Evolutionary conservation across 1,140 invertebrate genomes (phyloP), one percentile per base, ranked within the genome.

Genomic region (Holcopasites calliopsidis): DNA sequence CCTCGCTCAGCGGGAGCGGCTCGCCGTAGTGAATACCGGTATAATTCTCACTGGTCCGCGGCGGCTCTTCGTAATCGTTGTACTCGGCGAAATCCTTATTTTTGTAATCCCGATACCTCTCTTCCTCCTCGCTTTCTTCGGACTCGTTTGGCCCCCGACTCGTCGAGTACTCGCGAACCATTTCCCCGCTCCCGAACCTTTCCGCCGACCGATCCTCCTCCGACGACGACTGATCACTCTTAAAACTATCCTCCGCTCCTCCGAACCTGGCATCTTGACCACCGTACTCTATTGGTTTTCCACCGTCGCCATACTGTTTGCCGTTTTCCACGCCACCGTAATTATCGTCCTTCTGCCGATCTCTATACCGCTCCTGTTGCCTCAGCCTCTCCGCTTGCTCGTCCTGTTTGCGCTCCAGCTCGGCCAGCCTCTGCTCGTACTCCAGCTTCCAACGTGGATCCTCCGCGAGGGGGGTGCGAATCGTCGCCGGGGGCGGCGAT

Each of bases 371-470:
- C 31, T 89, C 79, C 18, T 85, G 60, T 7, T 86, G 71, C 2
- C 73, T 81, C 11, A 87, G 49, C 26, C 62, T 82, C 26, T 82
- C 70, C 0, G 83, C 76, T 1, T 81, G 60, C 3, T 83, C 72
- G 11, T 88, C 79, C 16, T 82, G 86, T 7, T 87, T 84, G 2
- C 65, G 84, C 18, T 84, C 86, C 31, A 86, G 52, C 5, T 88
- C 75, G 0, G 69, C 28, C 0, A 84, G 23, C 52, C 80, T 71
- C 0, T 83, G 60, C 7, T 84, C 76, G 18, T 89, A 81, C n/a
- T 84, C 64, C 33, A 85, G 66, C 18, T 84, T 77, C 86, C 86
- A 87, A 3, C 78, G 42, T 0, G 86, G 86, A 28, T 88, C 85
- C 0, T 77, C 78, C 4, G 85, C 52, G 42, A 81, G 82, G 26